Conservation (phyloP, 2,797 vertebrate species). For the Artibeus jamaicensis region DNA sequence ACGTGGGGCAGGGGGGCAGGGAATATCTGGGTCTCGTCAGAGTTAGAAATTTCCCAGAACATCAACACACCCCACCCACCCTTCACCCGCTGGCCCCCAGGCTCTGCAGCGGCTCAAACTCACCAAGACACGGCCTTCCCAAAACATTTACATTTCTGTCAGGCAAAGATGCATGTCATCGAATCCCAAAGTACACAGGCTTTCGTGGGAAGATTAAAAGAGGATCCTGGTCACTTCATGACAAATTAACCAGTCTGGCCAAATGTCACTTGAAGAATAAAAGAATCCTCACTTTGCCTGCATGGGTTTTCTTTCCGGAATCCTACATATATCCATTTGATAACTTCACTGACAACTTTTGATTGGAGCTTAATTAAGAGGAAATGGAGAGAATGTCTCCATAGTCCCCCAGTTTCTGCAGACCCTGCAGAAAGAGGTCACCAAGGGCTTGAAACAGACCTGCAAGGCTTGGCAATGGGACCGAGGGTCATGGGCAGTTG, state of each 20-base stretch:
- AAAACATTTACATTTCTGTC: constrained; percentile 82
- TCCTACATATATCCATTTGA: not conserved
- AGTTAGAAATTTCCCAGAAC: constrained; percentile 55
- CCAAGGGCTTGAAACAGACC: not conserved
- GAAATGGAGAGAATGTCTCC: not conserved
- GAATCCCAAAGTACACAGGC: constrained; percentile 71
- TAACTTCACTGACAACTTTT: not conserved
- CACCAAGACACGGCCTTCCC: constrained; percentile 70
- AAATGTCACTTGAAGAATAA: constrained; percentile 44
- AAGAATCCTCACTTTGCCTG: not conserved
- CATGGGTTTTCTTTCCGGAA: not conserved
- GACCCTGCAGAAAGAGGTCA: not conserved
- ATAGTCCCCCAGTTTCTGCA: not conserved
- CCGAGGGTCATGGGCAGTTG: not conserved
- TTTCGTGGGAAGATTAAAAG: constrained; percentile 68
- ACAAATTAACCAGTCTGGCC: constrained; percentile 54
- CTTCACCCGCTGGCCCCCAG: constrained; percentile 29
- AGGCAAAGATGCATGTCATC: constrained; percentile 72
- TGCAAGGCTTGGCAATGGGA: not conserved
- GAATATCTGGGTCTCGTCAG: constrained; percentile 8
- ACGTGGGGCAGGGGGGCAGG: fast-evolving
- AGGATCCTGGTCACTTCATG: constrained; percentile 34
- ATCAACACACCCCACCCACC: constrained; percentile 14
- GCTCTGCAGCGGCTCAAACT: constrained; percentile 69
- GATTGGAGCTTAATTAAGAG: not conserved